Evolutionary conservation across 2,888 invertebrate species (phyloP), one percentile per base, ranked within the genome.

Genomic region (Phrixothrix hirtus): DNA sequence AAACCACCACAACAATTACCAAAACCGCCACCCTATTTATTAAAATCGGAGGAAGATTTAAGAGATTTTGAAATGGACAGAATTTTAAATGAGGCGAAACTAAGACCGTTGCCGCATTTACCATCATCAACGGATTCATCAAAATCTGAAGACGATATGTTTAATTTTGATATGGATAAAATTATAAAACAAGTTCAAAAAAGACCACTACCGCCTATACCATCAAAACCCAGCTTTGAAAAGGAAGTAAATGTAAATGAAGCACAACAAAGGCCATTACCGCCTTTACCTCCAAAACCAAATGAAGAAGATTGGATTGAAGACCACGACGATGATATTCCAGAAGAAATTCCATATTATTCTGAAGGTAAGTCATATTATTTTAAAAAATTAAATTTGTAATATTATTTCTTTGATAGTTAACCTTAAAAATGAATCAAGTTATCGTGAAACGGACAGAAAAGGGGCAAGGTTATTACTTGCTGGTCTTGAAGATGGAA

Each of bases 401-500:
- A 36, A 21, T 14, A 9, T 26, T 4, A 1, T 7, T 32, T 14
- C 56, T 59, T 11, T 21, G n/a, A n/a, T n/a, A 60, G 60, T 41
- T 34, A 45, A 54, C 21, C 42, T 56, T 7, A 38, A 39, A 30
- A 15, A 1, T 1, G 41, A 51, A 26, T 11, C 44, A 3, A 46
- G 49, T 34, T 60, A 54, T 34, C 47, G 54, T 13, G 51, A 56
- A 29, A 55, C 53, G 6, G 49, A 60, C 11, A 47, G 60, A 21
- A 51, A 43, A 29, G 52, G 55, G 10, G 60, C 60, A 10, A 10
- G 12, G 5, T 25, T 26, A 10, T 10, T 58, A n/a, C 35, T 60
- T 7, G 13, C 29, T 15, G 54, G 54, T 15, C 27, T 47, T 5
- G 48, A 48, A 37, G 45, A 54, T 25, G 60, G 60, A n/a, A 31